A percentile compares a stretch with the other conserved stretches of the same genome.
Evolutionary conservation across 2,113 vertebrate species (phyloP).

Genomic region (Mustela lutreola): DNA sequence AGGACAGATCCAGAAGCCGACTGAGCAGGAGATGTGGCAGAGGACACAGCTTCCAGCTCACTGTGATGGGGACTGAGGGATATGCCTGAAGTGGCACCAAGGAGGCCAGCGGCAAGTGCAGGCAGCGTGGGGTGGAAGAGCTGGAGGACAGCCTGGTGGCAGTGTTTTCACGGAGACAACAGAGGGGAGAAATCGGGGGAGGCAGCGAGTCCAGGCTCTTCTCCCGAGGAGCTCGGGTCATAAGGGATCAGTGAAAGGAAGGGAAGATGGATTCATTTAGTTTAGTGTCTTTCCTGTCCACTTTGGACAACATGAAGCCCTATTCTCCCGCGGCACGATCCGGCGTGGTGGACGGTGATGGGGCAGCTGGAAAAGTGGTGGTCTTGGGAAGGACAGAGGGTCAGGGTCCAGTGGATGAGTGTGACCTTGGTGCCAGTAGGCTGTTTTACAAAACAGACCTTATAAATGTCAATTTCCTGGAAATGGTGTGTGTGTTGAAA

Average conservation of each 20-base stretch:
- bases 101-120: neutral
- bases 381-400: neutral
- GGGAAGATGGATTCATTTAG: rapidly evolving
- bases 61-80: neutral
- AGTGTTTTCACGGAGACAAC: neutral
- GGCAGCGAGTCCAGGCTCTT: too few relatives aligned
- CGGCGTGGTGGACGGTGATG: rapidly evolving
- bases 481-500: neutral
- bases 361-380: too few relatives aligned
- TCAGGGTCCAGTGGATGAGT: rapidly evolving
- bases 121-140: neutral
- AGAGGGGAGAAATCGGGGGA: neutral
- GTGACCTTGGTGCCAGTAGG: neutral
- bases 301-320: neutral
- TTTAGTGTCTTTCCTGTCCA: neutral
- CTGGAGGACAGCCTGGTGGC: neutral
- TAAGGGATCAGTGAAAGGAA: neutral
- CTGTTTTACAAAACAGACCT: neutral
- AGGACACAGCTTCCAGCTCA: neutral
- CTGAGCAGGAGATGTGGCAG: neutral
- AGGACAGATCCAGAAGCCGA: neutral
- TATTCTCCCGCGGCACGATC: rapidly evolving
- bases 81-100: neutral
- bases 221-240: neutral
- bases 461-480: neutral